phyloP scores from a whole-genome alignment of 92 coral and sea anemone genomes.

The Pocillopora grandis region DNA sequence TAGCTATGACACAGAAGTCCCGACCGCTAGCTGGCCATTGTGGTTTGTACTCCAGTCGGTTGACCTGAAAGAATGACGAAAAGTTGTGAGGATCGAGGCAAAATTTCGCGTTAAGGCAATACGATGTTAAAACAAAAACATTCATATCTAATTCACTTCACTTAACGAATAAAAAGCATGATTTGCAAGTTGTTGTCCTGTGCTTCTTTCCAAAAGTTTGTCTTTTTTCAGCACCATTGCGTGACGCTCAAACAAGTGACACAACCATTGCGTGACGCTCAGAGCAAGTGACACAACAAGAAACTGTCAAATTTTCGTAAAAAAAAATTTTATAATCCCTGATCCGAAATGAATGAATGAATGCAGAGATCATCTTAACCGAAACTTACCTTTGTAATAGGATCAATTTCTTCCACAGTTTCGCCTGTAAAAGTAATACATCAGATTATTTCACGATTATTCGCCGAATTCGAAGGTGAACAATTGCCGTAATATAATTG shows the following conservation, averaged over 20 bases:
- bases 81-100: background rate
- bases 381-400: slow-evolving; percentile 37
- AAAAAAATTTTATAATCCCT: no score
- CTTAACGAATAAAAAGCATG: no score
- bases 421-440: slow-evolving; percentile 33
- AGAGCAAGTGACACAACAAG: background rate
- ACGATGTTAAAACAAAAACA: no score
- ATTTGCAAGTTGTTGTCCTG: background rate
- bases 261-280: background rate
- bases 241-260: background rate
- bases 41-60: slow-evolving; percentile 80
- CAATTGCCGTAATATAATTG: no score
- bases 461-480: no score
- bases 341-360: no score
- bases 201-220: background rate
- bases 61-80: slow-evolving; percentile 31
- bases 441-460: background rate
- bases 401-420: slow-evolving; percentile 34
- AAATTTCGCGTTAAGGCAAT: background rate
- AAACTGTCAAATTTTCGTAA: no score
- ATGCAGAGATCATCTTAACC: no score
- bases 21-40: slow-evolving; percentile 97
- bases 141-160: no score
- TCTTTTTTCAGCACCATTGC: background rate
- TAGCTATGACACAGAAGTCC: slow-evolving; percentile 73